These are phyloP conservation scores for Tenualosa thibaudeaui DNA, from an alignment of 2,797 vertebrate species.

Conservation along the genomic window DNA sequence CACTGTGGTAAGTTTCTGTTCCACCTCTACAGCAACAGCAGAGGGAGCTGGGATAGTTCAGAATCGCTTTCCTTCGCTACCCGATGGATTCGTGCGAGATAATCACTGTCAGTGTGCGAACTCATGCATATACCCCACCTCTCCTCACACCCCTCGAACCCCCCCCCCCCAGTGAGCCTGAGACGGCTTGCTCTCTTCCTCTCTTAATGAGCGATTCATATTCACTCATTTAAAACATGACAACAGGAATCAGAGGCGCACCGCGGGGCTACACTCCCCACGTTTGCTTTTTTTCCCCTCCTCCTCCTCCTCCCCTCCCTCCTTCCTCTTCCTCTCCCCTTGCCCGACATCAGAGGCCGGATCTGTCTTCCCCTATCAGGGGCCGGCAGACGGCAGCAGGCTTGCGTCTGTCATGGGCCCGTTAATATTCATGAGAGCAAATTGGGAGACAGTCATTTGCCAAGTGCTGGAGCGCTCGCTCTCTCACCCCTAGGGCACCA, in stretches of 20 bases:
- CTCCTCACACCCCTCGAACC: constrained; percentile 58
- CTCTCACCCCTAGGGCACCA: constrained; percentile 69
- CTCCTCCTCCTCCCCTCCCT: not conserved
- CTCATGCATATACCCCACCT: constrained; percentile 51
- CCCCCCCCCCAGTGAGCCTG: constrained; percentile 53
- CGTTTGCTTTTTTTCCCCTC: not conserved
- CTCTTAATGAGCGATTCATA: constrained; percentile 72
- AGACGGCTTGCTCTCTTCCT: constrained; percentile 58
- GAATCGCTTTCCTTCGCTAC: constrained; percentile 51
- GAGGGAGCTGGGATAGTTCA: constrained; percentile 70
- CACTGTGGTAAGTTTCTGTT: not conserved
- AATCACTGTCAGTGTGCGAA: constrained; percentile 61
- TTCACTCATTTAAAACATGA: constrained; percentile 73
- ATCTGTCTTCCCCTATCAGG: constrained; percentile 78
- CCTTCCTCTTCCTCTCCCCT: constrained; percentile 47
- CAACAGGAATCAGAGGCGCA: constrained; percentile 62
- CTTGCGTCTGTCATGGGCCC: constrained; percentile 74
- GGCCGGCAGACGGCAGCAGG: constrained; percentile 64
- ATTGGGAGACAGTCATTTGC: constrained; percentile 88
- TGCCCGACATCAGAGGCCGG: constrained; percentile 73
- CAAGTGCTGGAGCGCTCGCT: constrained; percentile 76
- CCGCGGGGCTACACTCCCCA: constrained; percentile 56
- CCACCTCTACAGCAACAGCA: constrained; percentile 46
- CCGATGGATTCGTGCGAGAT: constrained; percentile 65
- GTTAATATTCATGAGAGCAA: constrained; percentile 91